Percentiles rank a stretch among this genome's conserved stretches.
Conservation (phyloP, 2,888 invertebrate species). For the Pogonocherus hispidulus region DNA sequence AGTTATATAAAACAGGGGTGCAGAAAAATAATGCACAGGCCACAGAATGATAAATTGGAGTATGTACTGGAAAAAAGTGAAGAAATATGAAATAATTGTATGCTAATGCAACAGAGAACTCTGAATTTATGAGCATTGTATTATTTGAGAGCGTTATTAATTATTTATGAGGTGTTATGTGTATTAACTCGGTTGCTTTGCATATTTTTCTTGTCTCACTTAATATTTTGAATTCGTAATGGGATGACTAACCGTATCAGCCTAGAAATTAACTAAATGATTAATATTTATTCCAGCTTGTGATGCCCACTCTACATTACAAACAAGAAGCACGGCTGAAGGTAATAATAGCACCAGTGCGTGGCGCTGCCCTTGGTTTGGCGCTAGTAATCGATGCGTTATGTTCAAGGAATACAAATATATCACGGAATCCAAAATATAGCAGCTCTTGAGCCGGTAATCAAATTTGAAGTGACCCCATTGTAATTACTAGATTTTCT, state of each 20-base stretch:
- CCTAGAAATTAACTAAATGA: conserved; percentile 26
- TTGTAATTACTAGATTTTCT: no score
- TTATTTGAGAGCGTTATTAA: conserved; percentile 34
- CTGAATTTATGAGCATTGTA: conserved; percentile 33
- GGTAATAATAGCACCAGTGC: background rate
- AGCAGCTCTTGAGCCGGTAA: no score
- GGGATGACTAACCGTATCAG: conserved; percentile 29
- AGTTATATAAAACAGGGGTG: background rate
- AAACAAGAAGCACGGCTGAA: background rate
- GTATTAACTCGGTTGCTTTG: conserved; percentile 27
- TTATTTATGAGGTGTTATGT: conserved; percentile 40
- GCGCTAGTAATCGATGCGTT: background rate
- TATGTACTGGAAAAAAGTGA: conserved; percentile 32
- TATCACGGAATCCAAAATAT: no score
- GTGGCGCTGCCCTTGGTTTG: background rate
- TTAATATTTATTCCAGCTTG: conserved; percentile 22
- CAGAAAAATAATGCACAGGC: background rate
- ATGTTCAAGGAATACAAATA: background rate
- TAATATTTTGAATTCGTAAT: conserved; percentile 32
- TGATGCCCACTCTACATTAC: conserved; percentile 2
- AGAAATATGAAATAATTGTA: conserved; percentile 49
- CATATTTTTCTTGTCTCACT: conserved; percentile 27
- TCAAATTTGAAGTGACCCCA: no score
- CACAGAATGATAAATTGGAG: conserved; percentile 28
- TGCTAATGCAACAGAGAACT: conserved; percentile 43